Evolutionary conservation across 2,888 invertebrate genomes (phyloP).

Genomic region (Melipona beecheii): DNA sequence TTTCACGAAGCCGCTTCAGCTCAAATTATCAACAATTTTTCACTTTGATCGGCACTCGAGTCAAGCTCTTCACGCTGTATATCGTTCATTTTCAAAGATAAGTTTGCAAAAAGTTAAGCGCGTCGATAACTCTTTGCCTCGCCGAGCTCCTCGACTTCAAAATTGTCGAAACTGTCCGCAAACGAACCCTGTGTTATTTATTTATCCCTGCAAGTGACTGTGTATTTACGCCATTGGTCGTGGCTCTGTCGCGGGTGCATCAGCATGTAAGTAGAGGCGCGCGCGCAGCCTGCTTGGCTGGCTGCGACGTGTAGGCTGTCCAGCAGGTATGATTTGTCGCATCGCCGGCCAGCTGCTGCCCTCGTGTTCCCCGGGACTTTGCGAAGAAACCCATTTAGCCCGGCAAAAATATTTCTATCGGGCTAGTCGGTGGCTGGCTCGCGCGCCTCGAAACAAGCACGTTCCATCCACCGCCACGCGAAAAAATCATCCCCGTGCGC

Average conservation of each 20-base stretch:
- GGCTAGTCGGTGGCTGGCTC: constrained; percentile 42
- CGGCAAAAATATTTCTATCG: constrained; percentile 66
- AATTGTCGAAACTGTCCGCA: neutral
- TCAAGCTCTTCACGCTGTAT: no score
- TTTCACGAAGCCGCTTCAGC: no score
- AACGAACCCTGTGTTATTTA: neutral
- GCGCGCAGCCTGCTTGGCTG: constrained; percentile 37
- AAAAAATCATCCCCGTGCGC: constrained; percentile 30
- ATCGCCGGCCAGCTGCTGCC: constrained; percentile 80
- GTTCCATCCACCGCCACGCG: constrained; percentile 19
- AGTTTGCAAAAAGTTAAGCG: no score
- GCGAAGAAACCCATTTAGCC: constrained; percentile 65
- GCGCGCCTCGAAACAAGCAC: constrained; percentile 39
- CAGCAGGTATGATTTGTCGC: constrained; percentile 80
- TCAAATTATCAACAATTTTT: no score
- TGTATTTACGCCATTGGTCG: constrained; percentile 45
- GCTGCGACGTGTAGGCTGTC: constrained; percentile 72
- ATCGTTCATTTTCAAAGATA: no score
- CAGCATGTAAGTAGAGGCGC: constrained; percentile 44
- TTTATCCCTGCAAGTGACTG: neutral
- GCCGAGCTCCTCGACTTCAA: neutral
- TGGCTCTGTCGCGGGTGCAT: constrained; percentile 54
- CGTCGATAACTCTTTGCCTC: no score
- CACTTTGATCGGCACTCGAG: no score
- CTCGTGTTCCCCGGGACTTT: constrained; percentile 67